These are phyloP conservation scores for Zelostemma sp. DNA, from an alignment of 1,140 invertebrate species.

Conservation along the genomic window DNA sequence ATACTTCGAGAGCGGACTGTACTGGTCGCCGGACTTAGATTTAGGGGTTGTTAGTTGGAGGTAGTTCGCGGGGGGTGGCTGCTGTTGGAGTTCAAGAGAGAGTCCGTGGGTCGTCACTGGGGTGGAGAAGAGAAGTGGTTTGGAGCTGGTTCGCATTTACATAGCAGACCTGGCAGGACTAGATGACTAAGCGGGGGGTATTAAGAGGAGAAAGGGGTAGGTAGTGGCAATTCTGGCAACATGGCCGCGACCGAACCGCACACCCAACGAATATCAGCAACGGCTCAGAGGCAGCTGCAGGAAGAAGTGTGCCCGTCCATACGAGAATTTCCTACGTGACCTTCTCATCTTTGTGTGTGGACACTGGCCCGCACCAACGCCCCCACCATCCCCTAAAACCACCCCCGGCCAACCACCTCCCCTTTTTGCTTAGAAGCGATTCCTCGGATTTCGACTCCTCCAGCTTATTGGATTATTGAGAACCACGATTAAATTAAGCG, in stretches of 20 bases:
- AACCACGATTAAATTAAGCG: constrained; percentile 68
- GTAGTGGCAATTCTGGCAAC: constrained; percentile 69
- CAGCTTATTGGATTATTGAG: constrained; percentile 69
- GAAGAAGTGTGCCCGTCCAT: constrained; percentile 43
- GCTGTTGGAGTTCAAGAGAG: constrained; percentile 50
- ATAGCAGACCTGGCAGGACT: constrained; percentile 68
- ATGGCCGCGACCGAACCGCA: constrained; percentile 66
- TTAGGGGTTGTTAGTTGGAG: constrained; percentile 68
- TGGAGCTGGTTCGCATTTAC: constrained; percentile 67
- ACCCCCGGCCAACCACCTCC: constrained; percentile 26
- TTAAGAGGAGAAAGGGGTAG: constrained; percentile 66
- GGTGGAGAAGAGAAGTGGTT: constrained; percentile 45
- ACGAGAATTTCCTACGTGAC: constrained; percentile 36
- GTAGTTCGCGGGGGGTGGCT: constrained; percentile 63
- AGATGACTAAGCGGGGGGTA: constrained; percentile 68
- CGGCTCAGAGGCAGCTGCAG: constrained; percentile 41
- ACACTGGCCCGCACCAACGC: constrained; percentile 8
- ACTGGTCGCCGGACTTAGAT: constrained; percentile 68
- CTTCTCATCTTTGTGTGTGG: constrained; percentile 40
- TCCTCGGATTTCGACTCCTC: constrained; percentile 50
- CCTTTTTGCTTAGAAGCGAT: constrained; percentile 61
- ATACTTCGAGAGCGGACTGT: constrained; percentile 63
- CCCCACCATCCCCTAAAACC: constrained; percentile 29
- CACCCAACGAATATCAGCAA: constrained; percentile 48
- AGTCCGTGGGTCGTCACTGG: constrained; percentile 45